Base-by-base conservation (phyloP, 2,888 invertebrate genomes). In the Andricus quercusramuli region DNA sequence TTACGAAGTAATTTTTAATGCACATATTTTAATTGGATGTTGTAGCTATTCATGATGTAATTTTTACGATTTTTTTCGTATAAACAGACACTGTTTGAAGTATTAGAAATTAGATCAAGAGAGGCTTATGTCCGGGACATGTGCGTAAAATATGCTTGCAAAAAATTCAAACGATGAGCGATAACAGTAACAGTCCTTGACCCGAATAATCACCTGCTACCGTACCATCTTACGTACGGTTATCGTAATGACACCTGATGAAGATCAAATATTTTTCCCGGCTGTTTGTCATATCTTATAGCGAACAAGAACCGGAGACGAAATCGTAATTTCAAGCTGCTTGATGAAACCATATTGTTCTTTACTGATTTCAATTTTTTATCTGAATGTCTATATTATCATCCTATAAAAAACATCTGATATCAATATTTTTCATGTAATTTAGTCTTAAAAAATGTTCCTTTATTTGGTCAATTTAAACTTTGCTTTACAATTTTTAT, bases 101-200 rank as follows among this genome's bases (percentile, higher is more conserved):
- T 17, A 13, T 47, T 9, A 25, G 15, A 62, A 62, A 62, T 25
- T 25, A 62, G 62, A 62, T 62, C 22, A 62, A 25, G 13, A 62
- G 62, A 62, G 59, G 59, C 15, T 25, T 62, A 62, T 62, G 62
- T 25, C 22, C 15, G 62, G 1, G 5, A 62, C 13, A 62, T 62
- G 62, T 62, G 25, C 62, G 13, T 25, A 62, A 62, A 62, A 62
- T 62, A 22, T 25, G 62, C 22, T 25, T 62, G 62, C 62, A 29
- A 74, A 56, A 56, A 74, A 56, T n/a, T 4, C 13, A 74, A 37
- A 32, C n/a, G 74, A 32, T 56, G n/a, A 56, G 32, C 32, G 32
- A 74, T 74, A 56, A 74, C 13, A 56, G 41, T 67, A 29, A 22
- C 11, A 56, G 29, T 13, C 74, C 74, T 74, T 74, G 74, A 56